Evolutionary conservation across 2,888 invertebrate genomes (phyloP), one percentile per base, ranked within the genome.

Genomic region (Gasteruption jaculator): DNA sequence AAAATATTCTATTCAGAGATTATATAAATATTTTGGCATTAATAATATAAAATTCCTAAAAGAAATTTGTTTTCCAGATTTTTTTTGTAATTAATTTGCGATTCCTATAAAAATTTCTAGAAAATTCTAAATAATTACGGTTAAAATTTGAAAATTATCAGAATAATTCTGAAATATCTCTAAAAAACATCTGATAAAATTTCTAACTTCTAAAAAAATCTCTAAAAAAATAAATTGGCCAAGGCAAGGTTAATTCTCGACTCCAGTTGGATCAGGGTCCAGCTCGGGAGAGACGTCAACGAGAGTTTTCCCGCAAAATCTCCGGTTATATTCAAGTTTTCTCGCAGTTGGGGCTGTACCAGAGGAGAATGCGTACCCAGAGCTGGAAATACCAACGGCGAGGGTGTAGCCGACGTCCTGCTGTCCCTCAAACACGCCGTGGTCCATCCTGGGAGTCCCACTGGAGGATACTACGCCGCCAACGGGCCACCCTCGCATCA

Each of bases 391-490:
- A 76, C 76, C 49, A 76, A 79, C 41, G 79, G 82, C 50, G 73
- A 82, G 58, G 89, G 89, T 60, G 85, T 90, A 58, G 89, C 91
- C n/a, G 91, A 91, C 72, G 91, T 91, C 49, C 78, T 92, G 31
- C 76, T 91, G 60, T 89, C 90, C 0, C 74, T 91, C 57, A 91
- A 91, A 67, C 89, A 91, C 68, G 88, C 90, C 29, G 88, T 91
- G 43, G 86, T 90, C 25, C 89, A 89, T 69, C 86, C 89, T 8
- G 85, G 82, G 53, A 66, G 69, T 60, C 63, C 72, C 36, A 64
- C 67, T 7, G 68, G 66, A 5, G 61, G 66, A 27, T 71, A 72
- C 36, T 71, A 71, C 52, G 57, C 63, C 3, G 66, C 63, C 26
- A 68, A 52, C 29, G 57, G 60, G 15, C 54, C 66, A 7, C 37